These are phyloP conservation scores for Himalopsyche japonica DNA, from an alignment of 2,888 invertebrate genomes.

Conservation along the genomic window DNA sequence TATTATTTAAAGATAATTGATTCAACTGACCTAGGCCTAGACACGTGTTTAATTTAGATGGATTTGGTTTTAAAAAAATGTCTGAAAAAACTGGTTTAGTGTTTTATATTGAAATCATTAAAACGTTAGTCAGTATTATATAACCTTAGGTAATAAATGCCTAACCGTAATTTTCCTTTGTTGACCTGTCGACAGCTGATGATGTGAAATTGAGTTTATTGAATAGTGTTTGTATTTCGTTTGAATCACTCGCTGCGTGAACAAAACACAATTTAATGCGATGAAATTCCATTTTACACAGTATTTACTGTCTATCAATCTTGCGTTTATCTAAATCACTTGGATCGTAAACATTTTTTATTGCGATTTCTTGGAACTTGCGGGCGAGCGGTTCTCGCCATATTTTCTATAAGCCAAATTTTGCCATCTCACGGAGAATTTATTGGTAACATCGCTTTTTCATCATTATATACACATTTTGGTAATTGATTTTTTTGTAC, in stretches of 20 bases:
- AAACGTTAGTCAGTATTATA: too few relatives aligned
- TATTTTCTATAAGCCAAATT: neutral
- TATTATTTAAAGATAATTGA: too few relatives aligned
- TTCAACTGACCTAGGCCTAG: too few relatives aligned
- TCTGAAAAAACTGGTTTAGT: too few relatives aligned
- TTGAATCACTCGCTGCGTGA: neutral
- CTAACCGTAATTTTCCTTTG: neutral
- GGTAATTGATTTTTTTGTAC: too few relatives aligned
- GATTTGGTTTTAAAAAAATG: too few relatives aligned
- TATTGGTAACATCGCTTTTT: neutral
- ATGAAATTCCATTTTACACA: neutral
- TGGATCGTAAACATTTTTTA: neutral
- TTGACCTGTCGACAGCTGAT: neutral
- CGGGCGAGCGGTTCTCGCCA: neutral
- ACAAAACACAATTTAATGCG: neutral
- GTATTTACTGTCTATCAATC: neutral
- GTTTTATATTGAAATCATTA: too few relatives aligned
- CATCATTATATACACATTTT: too few relatives aligned
- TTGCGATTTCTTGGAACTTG: neutral
- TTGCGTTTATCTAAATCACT: neutral
- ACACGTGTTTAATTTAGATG: too few relatives aligned
- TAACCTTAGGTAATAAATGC: too few relatives aligned
- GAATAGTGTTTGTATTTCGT: neutral
- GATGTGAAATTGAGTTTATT: neutral
- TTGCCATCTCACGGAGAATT: neutral